These are phyloP conservation scores for Anoncus sp. DNA, from an alignment of 2,888 invertebrate genomes.

Conservation along the genomic window DNA sequence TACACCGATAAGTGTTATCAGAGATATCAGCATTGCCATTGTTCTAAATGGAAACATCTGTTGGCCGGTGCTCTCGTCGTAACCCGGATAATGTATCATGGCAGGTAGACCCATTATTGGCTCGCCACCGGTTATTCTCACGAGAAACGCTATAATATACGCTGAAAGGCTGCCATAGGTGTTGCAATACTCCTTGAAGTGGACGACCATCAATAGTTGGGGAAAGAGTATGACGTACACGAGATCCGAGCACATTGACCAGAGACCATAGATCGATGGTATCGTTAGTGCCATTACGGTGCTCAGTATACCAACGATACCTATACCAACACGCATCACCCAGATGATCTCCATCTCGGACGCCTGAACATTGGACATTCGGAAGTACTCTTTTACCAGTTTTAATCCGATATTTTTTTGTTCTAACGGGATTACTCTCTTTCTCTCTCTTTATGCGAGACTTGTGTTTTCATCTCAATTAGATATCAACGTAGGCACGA, in stretches of 20 bases:
- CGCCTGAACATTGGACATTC: slow-evolving; percentile 85
- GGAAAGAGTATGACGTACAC: slow-evolving; percentile 99
- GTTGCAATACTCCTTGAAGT: slow-evolving; percentile 97
- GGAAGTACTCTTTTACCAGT: slow-evolving; percentile 20
- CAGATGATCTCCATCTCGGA: slow-evolving; percentile 99
- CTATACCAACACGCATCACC: slow-evolving; percentile 97
- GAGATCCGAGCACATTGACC: slow-evolving; percentile 99
- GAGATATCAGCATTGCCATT: slow-evolving; percentile 95
- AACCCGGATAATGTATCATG: slow-evolving; percentile 94
- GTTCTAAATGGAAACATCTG: slow-evolving; percentile 99
- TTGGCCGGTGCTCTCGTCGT: slow-evolving; percentile 86
- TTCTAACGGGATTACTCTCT: not conserved
- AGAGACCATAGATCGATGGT: slow-evolving; percentile 98
- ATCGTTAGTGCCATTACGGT: slow-evolving; percentile 99
- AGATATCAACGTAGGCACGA: not conserved
- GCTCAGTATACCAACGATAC: slow-evolving; percentile 95
- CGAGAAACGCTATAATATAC: slow-evolving; percentile 92
- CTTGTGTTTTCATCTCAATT: not conserved
- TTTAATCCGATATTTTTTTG: not conserved
- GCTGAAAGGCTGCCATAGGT: slow-evolving; percentile 98
- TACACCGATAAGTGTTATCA: slow-evolving; percentile 91
- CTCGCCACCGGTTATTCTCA: slow-evolving; percentile 95
- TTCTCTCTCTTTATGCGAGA: not conserved
- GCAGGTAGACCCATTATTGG: slow-evolving; percentile 92
- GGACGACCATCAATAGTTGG: slow-evolving; percentile 98